Percentiles rank a stretch among this genome's conserved stretches.
phyloP scores from a whole-genome alignment of 1,140 invertebrate species.

The Catajapyx aquilonaris region DNA sequence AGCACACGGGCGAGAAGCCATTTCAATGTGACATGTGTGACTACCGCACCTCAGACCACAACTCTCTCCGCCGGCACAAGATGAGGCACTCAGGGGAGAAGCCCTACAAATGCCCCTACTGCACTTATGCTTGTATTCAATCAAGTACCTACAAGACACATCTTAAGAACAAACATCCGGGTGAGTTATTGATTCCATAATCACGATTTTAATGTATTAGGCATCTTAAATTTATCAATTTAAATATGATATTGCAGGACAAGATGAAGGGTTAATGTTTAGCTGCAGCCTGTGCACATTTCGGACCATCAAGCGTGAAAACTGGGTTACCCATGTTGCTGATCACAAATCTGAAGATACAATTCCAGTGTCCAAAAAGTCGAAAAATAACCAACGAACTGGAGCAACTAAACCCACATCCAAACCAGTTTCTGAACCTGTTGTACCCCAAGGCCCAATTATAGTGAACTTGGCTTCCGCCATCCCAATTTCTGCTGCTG shows the following conservation, averaged over 20 bases:
- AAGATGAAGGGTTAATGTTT: constrained; percentile 22
- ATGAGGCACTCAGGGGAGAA: constrained; percentile 50
- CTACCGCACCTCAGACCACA: constrained; percentile 57
- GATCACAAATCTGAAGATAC: constrained; percentile 21
- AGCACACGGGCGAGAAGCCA: constrained; percentile 57
- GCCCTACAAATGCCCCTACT: constrained; percentile 46
- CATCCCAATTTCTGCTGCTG: too few species aligned
- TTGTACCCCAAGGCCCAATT: too few species aligned
- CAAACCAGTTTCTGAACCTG: too few species aligned
- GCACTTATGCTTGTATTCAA: constrained; percentile 45
- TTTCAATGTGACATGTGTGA: constrained; percentile 54
- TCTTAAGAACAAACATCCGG: constrained; percentile 26
- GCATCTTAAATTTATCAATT: constrained; percentile 13
- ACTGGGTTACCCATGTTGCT: constrained; percentile 22
- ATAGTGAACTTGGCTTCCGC: too few species aligned
- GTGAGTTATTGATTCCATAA: constrained; percentile 6
- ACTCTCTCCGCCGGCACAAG: constrained; percentile 54
- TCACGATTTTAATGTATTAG: not conserved
- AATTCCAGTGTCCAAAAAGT: too few species aligned
- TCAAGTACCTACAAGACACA: constrained; percentile 38
- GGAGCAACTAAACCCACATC: too few species aligned
- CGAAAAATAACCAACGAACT: too few species aligned
- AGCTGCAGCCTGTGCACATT: constrained; percentile 25
- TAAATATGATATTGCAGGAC: constrained; percentile 9
- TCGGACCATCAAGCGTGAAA: constrained; percentile 24